Evolutionary conservation across 2,797 vertebrate genomes (phyloP), one percentile per base, ranked within the genome.

Genomic region (Myripristis murdjan): DNA sequence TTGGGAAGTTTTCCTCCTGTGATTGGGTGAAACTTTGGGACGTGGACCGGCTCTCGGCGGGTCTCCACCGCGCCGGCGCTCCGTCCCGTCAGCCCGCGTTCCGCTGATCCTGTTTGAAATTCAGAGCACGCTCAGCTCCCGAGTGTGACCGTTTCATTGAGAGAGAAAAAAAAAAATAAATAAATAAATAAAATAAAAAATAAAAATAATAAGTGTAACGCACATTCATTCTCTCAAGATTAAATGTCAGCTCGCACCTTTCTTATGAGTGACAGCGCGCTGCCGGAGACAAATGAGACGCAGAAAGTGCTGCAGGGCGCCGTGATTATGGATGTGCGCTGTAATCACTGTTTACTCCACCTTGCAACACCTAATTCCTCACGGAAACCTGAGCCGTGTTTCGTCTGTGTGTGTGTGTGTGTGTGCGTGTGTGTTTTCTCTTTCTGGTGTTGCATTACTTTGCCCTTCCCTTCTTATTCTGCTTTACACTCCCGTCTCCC

Each of bases 381-480:
- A 75, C 76, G 44, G 56, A 73, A 76, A 80, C 65, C 73, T 37
- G 44, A 53, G 57, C 22, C 56, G 10, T 26, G 6, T n/a, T n/a
- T n/a, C n/a, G n/a, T n/a, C n/a, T n/a, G n/a, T n/a, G n/a, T n/a
- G n/a, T n/a, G n/a, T n/a, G n/a, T n/a, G n/a, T n/a, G n/a, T n/a
- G n/a, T n/a, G n/a, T n/a, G n/a, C n/a, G n/a, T n/a, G n/a, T n/a
- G n/a, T n/a, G n/a, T n/a, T n/a, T n/a, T n/a, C n/a, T n/a, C n/a
- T 58, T 66, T 55, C 41, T 70, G 74, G 59, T 64, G 37, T 70
- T 70, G 59, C 59, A 64, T 77, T 64, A 14, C 74, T 79, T 65
- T 78, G 83, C 82, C 87, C 89, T 87, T 88, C 74, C n/a, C 56
- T 52, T 75, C 41, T 63, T 18, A 70, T 75, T 81, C 76, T 55